These are phyloP conservation scores for Sitophilus oryzae DNA, from an alignment of 1,140 invertebrate species.

Conservation along the genomic window DNA sequence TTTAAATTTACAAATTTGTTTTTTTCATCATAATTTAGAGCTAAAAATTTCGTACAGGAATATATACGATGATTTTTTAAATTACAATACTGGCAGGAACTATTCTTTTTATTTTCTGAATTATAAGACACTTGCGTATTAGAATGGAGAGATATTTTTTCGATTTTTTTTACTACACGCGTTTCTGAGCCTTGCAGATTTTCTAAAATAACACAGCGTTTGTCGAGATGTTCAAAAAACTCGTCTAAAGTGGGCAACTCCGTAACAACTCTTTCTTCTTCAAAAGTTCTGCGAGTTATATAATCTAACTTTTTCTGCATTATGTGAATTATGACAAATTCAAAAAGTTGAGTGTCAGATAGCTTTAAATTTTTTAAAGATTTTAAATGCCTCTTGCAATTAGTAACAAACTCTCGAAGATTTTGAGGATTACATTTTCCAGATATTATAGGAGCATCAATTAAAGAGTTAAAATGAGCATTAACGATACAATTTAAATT, in stretches of 20 bases:
- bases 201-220: neutral
- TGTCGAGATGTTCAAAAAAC: conserved; percentile 7
- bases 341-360: neutral
- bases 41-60: too few relatives aligned
- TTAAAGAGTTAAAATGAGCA: conserved; percentile 2
- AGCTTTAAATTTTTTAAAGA: conserved; percentile 3
- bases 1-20: too few relatives aligned
- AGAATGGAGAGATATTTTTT: neutral
- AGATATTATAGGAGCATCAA: neutral
- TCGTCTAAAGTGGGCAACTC: neutral
- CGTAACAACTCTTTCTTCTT: neutral
- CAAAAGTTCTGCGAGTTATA: conserved; percentile 1
- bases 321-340: conserved; percentile 1
- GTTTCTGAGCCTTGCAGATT: neutral
- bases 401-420: neutral
- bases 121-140: neutral
- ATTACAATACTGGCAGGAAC: too few relatives aligned
- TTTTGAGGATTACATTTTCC: neutral
- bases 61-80: too few relatives aligned
- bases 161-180: neutral
- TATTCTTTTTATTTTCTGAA: neutral
- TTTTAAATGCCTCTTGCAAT: neutral
- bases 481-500: conserved; percentile 1
- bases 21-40: too few relatives aligned
- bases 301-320: conserved; percentile 7